phyloP scores from a whole-genome alignment of 2,113 vertebrate genomes.

The Monopterus albus region DNA sequence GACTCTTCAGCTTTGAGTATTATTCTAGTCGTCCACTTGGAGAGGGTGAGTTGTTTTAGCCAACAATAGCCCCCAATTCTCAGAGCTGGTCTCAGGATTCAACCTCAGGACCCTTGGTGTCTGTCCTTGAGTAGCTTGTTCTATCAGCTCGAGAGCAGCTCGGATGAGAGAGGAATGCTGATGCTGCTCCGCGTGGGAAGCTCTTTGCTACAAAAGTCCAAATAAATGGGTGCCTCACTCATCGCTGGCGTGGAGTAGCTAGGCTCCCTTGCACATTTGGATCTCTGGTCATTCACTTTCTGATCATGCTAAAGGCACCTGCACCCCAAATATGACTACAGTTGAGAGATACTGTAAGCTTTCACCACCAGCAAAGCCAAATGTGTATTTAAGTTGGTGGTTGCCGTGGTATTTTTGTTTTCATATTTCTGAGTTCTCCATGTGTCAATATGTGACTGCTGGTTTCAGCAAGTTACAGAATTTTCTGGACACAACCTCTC shows the following conservation, averaged over 20 bases:
- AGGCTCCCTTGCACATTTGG: slow-evolving; percentile 34
- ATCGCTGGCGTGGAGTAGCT: slow-evolving; percentile 55
- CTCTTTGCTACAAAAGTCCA: slow-evolving; percentile 49
- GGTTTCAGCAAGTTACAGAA: not conserved
- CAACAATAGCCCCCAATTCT: slow-evolving; percentile 68
- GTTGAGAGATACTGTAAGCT: slow-evolving; percentile 74
- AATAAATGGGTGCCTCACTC: slow-evolving; percentile 76
- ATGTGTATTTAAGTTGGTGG: slow-evolving; percentile 67
- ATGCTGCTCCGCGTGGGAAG: slow-evolving; percentile 45
- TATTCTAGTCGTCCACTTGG: slow-evolving; percentile 65
- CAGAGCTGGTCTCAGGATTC: slow-evolving; percentile 56
- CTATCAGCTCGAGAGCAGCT: slow-evolving; percentile 61
- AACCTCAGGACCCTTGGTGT: slow-evolving; percentile 44
- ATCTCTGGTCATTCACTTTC: slow-evolving; percentile 64
- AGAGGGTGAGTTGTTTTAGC: slow-evolving; percentile 64
- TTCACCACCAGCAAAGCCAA: slow-evolving; percentile 67
- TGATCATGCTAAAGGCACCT: slow-evolving; percentile 41
- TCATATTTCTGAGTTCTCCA: slow-evolving; percentile 42
- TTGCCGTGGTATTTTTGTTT: slow-evolving; percentile 69
- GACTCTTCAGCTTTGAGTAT: slow-evolving; percentile 65
- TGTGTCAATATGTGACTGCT: too few species aligned
- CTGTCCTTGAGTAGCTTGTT: slow-evolving; percentile 61
- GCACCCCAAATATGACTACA: slow-evolving; percentile 29
- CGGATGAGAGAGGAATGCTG: slow-evolving; percentile 51
- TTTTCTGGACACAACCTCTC: too few species aligned